Conservation (phyloP, 2,797 vertebrate genomes). For the Balearica regulorum region DNA sequence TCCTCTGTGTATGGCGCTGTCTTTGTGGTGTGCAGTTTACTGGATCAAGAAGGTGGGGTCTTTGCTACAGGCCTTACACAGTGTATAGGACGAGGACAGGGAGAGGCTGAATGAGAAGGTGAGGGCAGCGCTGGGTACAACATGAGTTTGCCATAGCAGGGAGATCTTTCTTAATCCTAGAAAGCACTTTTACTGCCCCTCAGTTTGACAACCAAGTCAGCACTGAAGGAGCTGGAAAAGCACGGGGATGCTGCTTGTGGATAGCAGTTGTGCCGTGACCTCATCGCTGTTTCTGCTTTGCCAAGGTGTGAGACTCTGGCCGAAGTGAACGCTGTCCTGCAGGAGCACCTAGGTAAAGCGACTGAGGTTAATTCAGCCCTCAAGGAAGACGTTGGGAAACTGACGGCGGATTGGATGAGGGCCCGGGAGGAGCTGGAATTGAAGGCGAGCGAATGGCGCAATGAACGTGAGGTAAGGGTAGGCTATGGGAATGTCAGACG, state of each 20-base stretch:
- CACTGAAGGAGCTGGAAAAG: neutral
- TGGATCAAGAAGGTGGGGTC: too few relatives aligned
- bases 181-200: neutral
- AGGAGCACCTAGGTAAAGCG: slow-evolving; percentile 80
- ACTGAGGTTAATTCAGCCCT: slow-evolving; percentile 79
- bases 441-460: slow-evolving; percentile 80
- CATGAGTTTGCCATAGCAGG: neutral
- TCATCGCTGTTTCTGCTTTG: neutral
- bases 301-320: slow-evolving; percentile 80
- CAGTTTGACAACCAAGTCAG: neutral
- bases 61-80: too few relatives aligned
- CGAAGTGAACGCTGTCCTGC: slow-evolving; percentile 80
- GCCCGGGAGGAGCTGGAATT: slow-evolving; percentile 79
- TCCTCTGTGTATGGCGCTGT: too few relatives aligned
- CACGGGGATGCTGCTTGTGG: neutral
- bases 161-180: neutral
- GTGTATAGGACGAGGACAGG: too few relatives aligned
- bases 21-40: too few relatives aligned
- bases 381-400: slow-evolving; percentile 81
- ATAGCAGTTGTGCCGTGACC: neutral
- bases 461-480: slow-evolving; percentile 78
- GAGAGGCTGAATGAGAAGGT: too few relatives aligned
- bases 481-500: fast-evolving
- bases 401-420: slow-evolving; percentile 84
- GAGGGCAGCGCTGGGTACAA: too few relatives aligned